Base-by-base conservation (phyloP, 2,113 vertebrate species). In the Beaufortia kweichowensis region DNA sequence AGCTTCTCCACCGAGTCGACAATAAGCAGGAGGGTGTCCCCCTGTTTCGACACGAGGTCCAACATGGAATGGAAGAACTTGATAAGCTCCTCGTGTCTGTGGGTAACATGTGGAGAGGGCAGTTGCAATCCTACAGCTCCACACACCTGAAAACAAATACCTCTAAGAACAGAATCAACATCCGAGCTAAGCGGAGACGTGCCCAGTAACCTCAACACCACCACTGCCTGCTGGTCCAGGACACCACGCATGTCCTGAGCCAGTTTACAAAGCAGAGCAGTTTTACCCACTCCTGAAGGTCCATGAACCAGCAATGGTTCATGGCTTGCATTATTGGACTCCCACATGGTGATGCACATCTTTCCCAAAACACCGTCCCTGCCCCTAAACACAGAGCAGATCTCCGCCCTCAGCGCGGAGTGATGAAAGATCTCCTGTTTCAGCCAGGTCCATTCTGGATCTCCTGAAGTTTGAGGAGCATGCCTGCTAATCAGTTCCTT, bases 1-100 rank as follows among this genome's bases (percentile, higher is more conserved):
- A 96, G 84, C 11, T 86, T 90, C 7, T 94, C 93, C 75, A 93
- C 4, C 0, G 87, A 85, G 23, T 93, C 94, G 26, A 95, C 84
- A 57, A 96, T 69, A 6, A 98, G n/a, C 26, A 94, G 77, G 0
- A 94, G 82, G 0, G 87, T 84, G 0, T 87, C 77, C 12, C 91
- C 89, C 19, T 85, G 67, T 14, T 48, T 55, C 3, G 94, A 94
- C 15, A 88, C 84, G 0, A 84, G 81, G 2, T 79, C 85, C 0
- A 96, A 90, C 19, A 92, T 66, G 10, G 70, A 43, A 17, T 85
- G 88, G 77, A 97, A 93, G 77, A 92, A 89, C 8, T 80, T 79
- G 0, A 84, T 82, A 28, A 92, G 80, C 31, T 89, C 88, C 63
- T 75, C 53, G 14, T 90, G 86, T 3, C 78, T 79, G 74, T 86